Base-by-base conservation (phyloP, 2,888 invertebrate genomes). In the Agrilus cyanescens region DNA sequence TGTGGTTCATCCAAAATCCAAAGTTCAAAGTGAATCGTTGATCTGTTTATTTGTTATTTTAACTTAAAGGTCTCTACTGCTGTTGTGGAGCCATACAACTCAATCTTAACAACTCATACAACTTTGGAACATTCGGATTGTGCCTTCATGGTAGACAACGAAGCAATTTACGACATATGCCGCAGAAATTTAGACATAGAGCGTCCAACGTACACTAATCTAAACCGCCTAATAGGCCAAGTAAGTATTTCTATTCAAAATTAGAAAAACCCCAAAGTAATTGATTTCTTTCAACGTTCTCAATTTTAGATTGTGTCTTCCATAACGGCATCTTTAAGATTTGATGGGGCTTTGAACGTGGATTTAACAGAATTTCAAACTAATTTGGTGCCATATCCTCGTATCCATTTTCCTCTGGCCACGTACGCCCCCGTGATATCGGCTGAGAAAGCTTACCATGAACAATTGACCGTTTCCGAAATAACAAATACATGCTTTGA, bases 401-500 rank as follows among this genome's bases (percentile, higher is more conserved):
- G 94, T 57, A 94, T 94, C 60, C 93, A 94, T 65, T 94, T 94
- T 75, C 94, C 93, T 8, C 72, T 94, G 55, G 86, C 85, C 50
- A 85, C 93, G 3, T 91, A 91, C 63, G 89, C 90, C 14, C 91
- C 90, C 12, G 87, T 93, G 53, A 89, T 91, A 63, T 88, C 89
- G 29, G 85, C 90, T 1, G 91, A 91, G 66, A 91, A 90, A 66
- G 91, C 91, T 4, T 89, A 89, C 66, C 91, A 93, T 58, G 93
- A 93, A 63, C 89, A 90, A 61, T 73, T 90, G 48, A 83, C 88
- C 0, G 91, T 90, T 4, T 78, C 86, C 3, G 93, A 94, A 63
- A 94, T 94, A 59, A 95, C 95, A 46, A 89, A 91, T 59, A 85
- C 90, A 16, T 94, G 93, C 69, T 95, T 95, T 66, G 94, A 94